Evolutionary conservation across 2,888 invertebrate genomes (phyloP).

Genomic region (Dicyrtoma fusca): DNA sequence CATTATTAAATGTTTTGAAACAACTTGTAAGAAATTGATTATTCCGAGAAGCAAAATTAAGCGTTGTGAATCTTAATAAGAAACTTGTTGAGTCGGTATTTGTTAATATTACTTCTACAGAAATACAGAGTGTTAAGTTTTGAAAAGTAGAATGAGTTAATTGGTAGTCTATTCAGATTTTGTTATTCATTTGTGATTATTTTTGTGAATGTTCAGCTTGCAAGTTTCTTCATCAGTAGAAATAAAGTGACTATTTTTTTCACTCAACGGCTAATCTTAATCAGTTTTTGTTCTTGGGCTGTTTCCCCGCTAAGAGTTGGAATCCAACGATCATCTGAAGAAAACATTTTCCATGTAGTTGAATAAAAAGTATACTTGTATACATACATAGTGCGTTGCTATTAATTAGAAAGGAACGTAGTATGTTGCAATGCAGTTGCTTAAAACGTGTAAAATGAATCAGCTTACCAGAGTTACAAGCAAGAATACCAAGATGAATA

Average conservation of each 20-base stretch:
- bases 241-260: no score
- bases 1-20: no score
- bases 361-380: background rate
- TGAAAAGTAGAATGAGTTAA: background rate
- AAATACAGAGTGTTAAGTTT: no score
- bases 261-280: no score
- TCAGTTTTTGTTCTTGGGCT: conserved; percentile 2
- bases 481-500: conserved; percentile 44
- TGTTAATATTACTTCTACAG: no score
- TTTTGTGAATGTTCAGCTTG: conserved; percentile 1
- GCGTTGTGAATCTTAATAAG: no score
- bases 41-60: no score
- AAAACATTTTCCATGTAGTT: conserved; percentile 6
- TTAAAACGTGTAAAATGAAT: background rate
- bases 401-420: no score
- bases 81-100: no score
- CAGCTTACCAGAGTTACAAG: conserved; percentile 48
- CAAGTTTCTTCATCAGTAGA: background rate
- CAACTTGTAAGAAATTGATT: no score
- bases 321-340: conserved; percentile 51
- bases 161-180: background rate
- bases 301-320: conserved; percentile 43
- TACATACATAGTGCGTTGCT: background rate
- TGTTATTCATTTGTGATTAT: background rate
- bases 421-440: no score